These are phyloP conservation scores for Hippocampus barbouri DNA, from an alignment of 2,113 vertebrate species.

Conservation along the genomic window DNA sequence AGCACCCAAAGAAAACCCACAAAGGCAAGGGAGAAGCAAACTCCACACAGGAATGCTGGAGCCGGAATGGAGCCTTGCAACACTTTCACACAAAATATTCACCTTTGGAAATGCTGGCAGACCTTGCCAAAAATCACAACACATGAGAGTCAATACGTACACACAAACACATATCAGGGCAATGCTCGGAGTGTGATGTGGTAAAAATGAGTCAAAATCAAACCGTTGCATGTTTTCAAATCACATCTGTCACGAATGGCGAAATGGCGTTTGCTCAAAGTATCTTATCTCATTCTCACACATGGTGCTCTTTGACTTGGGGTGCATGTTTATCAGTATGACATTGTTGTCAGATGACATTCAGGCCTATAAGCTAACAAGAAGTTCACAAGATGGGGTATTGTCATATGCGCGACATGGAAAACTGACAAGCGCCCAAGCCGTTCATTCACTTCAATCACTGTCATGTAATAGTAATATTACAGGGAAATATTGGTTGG, in stretches of 20 bases:
- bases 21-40: too few species aligned
- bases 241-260: constrained; percentile 18
- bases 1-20: too few species aligned
- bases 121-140: constrained; percentile 5
- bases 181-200: not conserved
- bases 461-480: not conserved
- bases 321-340: constrained; percentile 3
- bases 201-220: not conserved
- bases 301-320: not conserved
- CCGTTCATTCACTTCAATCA: not conserved
- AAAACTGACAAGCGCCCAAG: not conserved
- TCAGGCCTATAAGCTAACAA: constrained; percentile 1
- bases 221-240: not conserved
- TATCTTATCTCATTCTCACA: constrained; percentile 1
- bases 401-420: not conserved
- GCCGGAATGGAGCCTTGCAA: too few species aligned
- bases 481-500: not conserved
- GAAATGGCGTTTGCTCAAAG: constrained; percentile 7
- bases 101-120: not conserved
- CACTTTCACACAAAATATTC: not conserved
- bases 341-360: constrained; percentile 3
- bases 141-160: not conserved
- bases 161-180: not conserved
- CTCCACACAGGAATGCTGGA: too few species aligned
- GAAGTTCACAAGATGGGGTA: not conserved